Percentiles rank a stretch among this genome's conserved stretches.
These are phyloP conservation scores for Thymallus thymallus DNA, from an alignment of 2,113 vertebrate genomes.

Conservation along the genomic window DNA sequence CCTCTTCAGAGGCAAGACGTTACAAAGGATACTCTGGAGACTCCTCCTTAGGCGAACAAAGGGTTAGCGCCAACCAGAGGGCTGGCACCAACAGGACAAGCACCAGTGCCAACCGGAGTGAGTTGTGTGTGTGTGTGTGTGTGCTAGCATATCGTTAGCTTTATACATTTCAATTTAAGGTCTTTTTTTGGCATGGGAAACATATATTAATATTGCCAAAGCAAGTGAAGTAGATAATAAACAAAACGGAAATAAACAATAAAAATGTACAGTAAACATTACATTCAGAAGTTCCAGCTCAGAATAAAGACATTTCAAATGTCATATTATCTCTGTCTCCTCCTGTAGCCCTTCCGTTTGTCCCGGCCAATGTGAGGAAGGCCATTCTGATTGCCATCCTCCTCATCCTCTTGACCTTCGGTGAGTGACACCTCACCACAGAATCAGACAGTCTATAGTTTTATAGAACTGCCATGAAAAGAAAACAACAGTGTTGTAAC, in stretches of 20 bases:
- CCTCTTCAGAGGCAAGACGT: conserved; percentile 60
- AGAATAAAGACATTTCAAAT: no score
- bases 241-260: no score
- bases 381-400: conserved; percentile 32
- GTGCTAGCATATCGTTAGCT: no score
- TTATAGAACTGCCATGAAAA: conserved; percentile 19
- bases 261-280: no score
- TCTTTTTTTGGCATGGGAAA: no score
- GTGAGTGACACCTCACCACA: conserved; percentile 47
- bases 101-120: neutral
- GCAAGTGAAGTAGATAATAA: no score
- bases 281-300: no score
- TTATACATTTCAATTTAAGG: no score
- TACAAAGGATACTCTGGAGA: neutral
- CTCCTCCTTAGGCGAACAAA: conserved; percentile 21
- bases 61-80: neutral
- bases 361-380: conserved; percentile 45
- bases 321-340: neutral
- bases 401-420: conserved; percentile 39
- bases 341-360: conserved; percentile 27
- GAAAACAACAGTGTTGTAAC: neutral
- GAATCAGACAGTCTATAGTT: neutral
- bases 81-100: neutral
- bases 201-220: no score
- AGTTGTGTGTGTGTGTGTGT: no score